Base-by-base conservation (phyloP, 2,888 invertebrate genomes). In the Sinopyrophorus schimmeli region DNA sequence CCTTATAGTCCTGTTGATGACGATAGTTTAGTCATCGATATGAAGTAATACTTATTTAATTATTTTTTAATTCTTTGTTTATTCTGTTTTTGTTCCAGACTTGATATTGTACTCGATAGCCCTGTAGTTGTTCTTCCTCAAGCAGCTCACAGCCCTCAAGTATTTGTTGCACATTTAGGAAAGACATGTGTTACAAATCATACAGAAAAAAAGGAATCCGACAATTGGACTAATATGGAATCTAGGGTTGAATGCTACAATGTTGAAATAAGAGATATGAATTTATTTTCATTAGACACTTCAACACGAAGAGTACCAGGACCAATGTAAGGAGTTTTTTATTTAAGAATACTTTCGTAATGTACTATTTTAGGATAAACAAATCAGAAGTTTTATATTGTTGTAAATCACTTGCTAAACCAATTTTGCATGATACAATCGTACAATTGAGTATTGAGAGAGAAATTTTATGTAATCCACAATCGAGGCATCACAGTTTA, bases 91-190 rank as follows among this genome's bases (percentile, higher is more conserved):
- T 59, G 58, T 48, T 65, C 68, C 57, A 85, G 86, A 47, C 75
- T 94, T 50, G 87, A 87, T 70, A 79, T 94, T 35, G 81, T 90
- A 52, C 76, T 96, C 61, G 91, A 94, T 71, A 93, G 92, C 37
- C 97, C 97, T 0, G 92, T 96, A 27, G 81, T 96, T 57, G 88
- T 96, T 47, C 74, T 96, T 40, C 95, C 96, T 0, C 80, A 91
- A 54, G 81, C 83, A 5, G 81, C 86, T 17, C 80, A 80, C 58
- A 92, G 92, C 71, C 67, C 83, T 6, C 86, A 92, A 68, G 93
- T 95, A 39, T 80, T 95, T 60, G 90, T 96, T 24, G 92, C 92
- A 9, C 94, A 94, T 78, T 80, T 97, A 56, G 96, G 96, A 23
- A 87, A 90, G 69, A 95, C 95, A 70, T 82, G 85, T 15, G 76